phyloP scores from a whole-genome alignment of 2,888 invertebrate species.

The Adineta ricciae region DNA sequence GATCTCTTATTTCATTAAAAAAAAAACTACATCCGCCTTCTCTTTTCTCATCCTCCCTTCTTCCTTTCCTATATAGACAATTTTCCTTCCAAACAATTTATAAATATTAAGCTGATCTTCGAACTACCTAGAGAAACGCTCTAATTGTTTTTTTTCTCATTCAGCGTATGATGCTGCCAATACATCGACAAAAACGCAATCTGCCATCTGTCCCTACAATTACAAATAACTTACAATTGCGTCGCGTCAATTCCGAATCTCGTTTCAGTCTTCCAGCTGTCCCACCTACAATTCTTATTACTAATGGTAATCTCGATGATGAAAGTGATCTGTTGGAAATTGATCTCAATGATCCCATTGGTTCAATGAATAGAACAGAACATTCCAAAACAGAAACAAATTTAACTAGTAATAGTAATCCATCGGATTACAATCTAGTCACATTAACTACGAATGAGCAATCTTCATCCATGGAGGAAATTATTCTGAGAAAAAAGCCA shows the following conservation, averaged over 20 bases:
- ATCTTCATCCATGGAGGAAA: background rate
- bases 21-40: background rate
- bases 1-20: background rate
- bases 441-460: background rate
- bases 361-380: background rate
- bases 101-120: background rate
- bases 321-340: constrained; percentile 12
- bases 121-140: too few relatives aligned
- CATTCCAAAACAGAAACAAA: background rate
- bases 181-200: background rate
- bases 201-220: background rate
- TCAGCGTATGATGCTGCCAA: background rate
- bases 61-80: background rate
- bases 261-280: background rate
- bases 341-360: background rate
- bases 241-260: background rate
- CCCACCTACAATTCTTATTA: background rate
- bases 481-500: too few relatives aligned
- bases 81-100: background rate
- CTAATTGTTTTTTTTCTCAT: background rate
- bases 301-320: background rate
- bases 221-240: background rate
- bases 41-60: too few relatives aligned
- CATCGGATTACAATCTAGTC: background rate
- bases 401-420: background rate